Percentiles rank a stretch among this genome's conserved stretches.
phyloP scores from a whole-genome alignment of 2,113 vertebrate genomes.

The Odocoileus hemionus region DNA sequence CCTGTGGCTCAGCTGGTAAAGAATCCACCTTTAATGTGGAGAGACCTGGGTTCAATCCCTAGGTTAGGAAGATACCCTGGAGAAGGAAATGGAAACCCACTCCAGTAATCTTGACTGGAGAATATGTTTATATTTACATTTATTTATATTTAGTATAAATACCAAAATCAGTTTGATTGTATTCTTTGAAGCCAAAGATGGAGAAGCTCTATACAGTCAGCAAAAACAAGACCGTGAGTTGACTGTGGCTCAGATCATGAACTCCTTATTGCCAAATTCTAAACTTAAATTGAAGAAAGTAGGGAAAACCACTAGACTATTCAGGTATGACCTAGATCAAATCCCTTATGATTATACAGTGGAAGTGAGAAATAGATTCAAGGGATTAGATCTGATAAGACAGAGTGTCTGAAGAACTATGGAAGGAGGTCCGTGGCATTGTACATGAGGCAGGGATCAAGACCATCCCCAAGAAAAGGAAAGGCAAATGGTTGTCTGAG shows the following conservation, averaged over 20 bases:
- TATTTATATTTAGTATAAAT: neutral
- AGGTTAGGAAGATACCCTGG: neutral
- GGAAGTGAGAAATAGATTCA: neutral
- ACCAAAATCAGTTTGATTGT: neutral
- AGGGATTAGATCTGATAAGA: neutral
- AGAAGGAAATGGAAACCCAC: neutral
- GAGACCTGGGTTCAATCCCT: neutral
- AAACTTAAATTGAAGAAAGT: neutral
- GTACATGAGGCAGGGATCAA: neutral
- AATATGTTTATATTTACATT: neutral
- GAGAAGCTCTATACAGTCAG: neutral
- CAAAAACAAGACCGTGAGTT: neutral
- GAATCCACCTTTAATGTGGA: neutral
- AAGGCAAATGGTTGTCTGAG: neutral
- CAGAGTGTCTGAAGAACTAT: neutral
- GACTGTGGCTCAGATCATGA: neutral
- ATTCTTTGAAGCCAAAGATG: neutral
- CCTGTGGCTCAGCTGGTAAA: neutral
- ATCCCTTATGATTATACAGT: neutral
- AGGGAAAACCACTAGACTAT: neutral
- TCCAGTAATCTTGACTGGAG: neutral
- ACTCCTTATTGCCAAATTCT: neutral
- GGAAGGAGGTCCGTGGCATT: neutral
- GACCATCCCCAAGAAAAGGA: neutral
- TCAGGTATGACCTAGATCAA: neutral